Conservation (phyloP, 2,797 vertebrate species). For the Enteromius thamalakanensis region DNA sequence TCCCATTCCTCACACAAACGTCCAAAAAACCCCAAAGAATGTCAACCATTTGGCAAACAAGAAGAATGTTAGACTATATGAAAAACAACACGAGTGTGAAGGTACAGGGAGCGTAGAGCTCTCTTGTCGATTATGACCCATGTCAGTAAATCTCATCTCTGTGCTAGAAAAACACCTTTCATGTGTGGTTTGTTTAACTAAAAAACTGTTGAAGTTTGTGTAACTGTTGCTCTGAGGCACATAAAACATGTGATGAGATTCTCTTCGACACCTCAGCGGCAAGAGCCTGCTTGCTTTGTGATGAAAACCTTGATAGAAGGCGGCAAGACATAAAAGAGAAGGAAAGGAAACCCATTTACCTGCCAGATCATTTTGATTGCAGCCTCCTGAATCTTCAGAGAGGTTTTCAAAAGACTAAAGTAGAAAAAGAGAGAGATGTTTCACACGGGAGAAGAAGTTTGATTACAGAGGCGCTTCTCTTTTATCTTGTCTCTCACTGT, state of each 20-base stretch:
- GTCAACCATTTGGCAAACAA: constrained; percentile 69
- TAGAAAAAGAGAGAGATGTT: constrained; percentile 21
- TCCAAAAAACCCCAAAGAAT: constrained; percentile 72
- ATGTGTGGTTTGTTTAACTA: constrained; percentile 19
- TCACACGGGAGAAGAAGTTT: background rate
- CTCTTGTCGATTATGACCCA: background rate
- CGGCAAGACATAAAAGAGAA: background rate
- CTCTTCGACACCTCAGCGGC: background rate
- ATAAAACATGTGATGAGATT: constrained; percentile 10
- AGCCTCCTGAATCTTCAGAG: constrained; percentile 78
- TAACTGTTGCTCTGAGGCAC: background rate
- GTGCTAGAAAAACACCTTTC: background rate
- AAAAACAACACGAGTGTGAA: constrained; percentile 39
- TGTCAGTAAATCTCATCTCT: constrained; percentile 9
- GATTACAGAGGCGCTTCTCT: constrained; percentile 19
- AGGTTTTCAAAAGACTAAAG: constrained; percentile 85
- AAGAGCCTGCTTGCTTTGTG: background rate
- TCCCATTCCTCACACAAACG: constrained; percentile 69
- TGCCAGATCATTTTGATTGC: constrained; percentile 76
- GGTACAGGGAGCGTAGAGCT: constrained; percentile 12
- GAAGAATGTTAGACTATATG: constrained; percentile 14
- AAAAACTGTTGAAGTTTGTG: background rate
- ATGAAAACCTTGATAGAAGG: constrained; percentile 3
- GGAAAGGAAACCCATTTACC: constrained; percentile 55
- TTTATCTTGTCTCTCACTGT: constrained; percentile 5